Conservation (phyloP, 2,888 invertebrate genomes). For the Teinopalpus imperialis region DNA sequence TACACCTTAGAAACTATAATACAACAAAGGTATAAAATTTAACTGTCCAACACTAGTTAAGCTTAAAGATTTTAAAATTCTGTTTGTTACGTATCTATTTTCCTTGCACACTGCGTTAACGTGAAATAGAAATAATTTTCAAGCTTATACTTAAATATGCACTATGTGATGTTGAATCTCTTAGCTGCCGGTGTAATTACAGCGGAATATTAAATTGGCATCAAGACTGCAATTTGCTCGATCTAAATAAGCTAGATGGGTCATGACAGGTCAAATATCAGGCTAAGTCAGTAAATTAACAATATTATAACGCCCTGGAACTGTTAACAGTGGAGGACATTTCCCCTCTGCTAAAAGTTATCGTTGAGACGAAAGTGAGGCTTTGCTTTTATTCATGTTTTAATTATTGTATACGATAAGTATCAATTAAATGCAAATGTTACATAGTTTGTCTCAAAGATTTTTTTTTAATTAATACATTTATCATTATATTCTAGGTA, state of each 20-base stretch:
- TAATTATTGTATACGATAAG: too few species aligned
- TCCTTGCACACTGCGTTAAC: neutral
- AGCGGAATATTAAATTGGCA: conserved; percentile 23
- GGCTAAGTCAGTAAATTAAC: conserved; percentile 4
- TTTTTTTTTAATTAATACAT: too few species aligned
- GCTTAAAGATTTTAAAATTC: neutral
- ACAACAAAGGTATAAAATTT: too few species aligned
- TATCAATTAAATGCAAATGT: too few species aligned
- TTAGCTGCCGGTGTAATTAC: conserved; percentile 23
- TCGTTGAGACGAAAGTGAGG: too few species aligned
- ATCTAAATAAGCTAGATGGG: conserved; percentile 23
- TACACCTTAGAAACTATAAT: too few species aligned
- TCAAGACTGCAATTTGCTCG: conserved; percentile 25
- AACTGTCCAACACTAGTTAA: neutral
- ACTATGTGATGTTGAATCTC: conserved; percentile 18
- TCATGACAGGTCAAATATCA: conserved; percentile 21
- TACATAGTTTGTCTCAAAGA: too few species aligned
- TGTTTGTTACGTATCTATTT: neutral
- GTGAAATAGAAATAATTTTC: conserved; percentile 4
- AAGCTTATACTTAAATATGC: conserved; percentile 8
- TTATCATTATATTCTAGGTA: too few species aligned
- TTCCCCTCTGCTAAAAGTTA: too few species aligned
- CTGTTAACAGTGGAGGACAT: too few species aligned
- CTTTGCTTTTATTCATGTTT: too few species aligned
- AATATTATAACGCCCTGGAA: too few species aligned